Conservation (phyloP, 92 coral and sea anemone species). For the Zoanthus gigantus region DNA sequence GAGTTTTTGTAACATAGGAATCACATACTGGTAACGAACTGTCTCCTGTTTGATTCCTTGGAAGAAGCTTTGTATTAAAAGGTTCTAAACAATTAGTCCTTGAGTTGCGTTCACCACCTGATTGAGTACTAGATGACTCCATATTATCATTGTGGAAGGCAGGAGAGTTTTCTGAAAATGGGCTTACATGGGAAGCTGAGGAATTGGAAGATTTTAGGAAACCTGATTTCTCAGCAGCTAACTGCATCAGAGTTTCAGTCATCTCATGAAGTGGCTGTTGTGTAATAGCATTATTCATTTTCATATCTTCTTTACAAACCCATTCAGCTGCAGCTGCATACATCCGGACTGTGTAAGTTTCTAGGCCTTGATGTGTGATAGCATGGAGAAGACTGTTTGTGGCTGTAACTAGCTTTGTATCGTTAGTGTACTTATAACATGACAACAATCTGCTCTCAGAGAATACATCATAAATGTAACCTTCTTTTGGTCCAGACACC, state of each 20-base stretch:
- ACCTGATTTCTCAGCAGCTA: not conserved
- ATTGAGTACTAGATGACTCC: not conserved
- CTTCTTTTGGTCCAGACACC: constrained; percentile 94
- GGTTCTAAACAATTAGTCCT: constrained; percentile 1
- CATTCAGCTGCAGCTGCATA: constrained; percentile 88
- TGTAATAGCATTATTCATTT: not conserved
- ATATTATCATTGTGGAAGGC: not conserved
- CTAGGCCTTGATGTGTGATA: constrained; percentile 84
- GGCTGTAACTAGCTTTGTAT: constrained; percentile 77
- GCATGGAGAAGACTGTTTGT: constrained; percentile 86
- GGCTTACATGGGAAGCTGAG: not conserved
- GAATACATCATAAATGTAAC: constrained; percentile 84
- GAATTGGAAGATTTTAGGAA: not conserved
- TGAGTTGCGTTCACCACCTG: constrained; percentile 28
- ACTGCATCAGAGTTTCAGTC: constrained; percentile 10
- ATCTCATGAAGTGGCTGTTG: not conserved
- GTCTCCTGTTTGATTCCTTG: not conserved
- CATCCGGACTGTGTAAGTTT: constrained; percentile 91
- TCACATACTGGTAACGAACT: not conserved
- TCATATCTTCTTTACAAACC: not conserved
- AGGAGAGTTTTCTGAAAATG: constrained; percentile 10
- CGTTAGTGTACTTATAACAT: constrained; percentile 80
- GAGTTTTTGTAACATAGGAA: not conserved
- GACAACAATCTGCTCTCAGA: constrained; percentile 71
- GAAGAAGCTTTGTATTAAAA: not conserved